Conservation (phyloP, 2,797 vertebrate species). For the Caiman crocodilus region DNA sequence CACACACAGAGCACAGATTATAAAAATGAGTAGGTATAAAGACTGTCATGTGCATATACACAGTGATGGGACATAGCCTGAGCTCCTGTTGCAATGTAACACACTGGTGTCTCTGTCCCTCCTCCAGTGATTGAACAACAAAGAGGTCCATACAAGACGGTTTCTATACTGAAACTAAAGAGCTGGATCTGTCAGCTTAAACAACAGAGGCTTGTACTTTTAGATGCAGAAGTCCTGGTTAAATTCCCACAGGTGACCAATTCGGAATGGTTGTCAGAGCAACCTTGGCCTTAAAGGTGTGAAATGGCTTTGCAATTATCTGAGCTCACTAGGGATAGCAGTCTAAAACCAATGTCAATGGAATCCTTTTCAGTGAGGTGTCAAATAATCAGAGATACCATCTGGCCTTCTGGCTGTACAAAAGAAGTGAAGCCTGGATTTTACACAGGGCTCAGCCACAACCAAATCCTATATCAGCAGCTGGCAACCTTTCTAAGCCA, state of each 20-base stretch:
- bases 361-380: not conserved
- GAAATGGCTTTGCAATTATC: constrained; percentile 48
- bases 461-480: not conserved
- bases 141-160: not conserved
- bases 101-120: not conserved
- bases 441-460: not conserved
- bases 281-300: constrained; percentile 42
- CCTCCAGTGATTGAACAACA: not conserved
- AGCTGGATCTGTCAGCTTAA: constrained; percentile 11
- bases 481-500: not conserved
- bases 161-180: not conserved
- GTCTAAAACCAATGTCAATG: not conserved
- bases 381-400: not conserved
- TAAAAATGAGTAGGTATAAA: not conserved
- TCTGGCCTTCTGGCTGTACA: not conserved
- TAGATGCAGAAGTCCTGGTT: constrained; percentile 33
- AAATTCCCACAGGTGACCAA: constrained; percentile 46
- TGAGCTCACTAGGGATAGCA: not conserved
- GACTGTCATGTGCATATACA: not conserved
- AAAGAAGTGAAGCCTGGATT: not conserved
- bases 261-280: constrained; percentile 41
- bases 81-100: rapidly evolving
- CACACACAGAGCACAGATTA: not conserved
- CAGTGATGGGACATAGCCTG: not conserved
- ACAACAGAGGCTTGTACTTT: constrained; percentile 44